A percentile compares a stretch with the other conserved stretches of the same genome.
Conservation (phyloP, 2,888 invertebrate species). For the Eristalinus sepulchralis region DNA sequence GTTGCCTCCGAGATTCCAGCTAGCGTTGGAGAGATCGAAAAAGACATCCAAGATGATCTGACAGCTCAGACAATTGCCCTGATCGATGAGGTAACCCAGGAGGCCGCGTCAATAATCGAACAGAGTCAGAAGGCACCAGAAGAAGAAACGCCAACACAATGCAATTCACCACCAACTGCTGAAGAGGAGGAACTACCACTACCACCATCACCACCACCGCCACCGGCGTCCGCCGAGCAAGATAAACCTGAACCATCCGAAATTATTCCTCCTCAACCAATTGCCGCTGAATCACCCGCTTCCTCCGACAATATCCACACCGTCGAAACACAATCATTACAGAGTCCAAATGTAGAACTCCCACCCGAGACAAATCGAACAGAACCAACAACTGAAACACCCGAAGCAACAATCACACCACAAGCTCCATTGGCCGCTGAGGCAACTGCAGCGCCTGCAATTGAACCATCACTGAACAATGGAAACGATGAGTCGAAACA, state of each 20-base stretch:
- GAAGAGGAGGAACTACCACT: slow-evolving; percentile 58
- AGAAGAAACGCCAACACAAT: slow-evolving; percentile 51
- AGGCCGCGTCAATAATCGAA: slow-evolving; percentile 55
- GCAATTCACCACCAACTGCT: slow-evolving; percentile 71
- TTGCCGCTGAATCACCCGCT: slow-evolving; percentile 46
- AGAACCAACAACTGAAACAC: slow-evolving; percentile 25
- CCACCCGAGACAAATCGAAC: slow-evolving; percentile 45
- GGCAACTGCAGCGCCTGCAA: slow-evolving; percentile 23
- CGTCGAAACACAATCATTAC: slow-evolving; percentile 49
- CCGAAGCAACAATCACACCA: slow-evolving; percentile 16
- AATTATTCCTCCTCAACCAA: slow-evolving; percentile 54
- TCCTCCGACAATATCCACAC: slow-evolving; percentile 39
- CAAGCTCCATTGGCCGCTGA: slow-evolving; percentile 31
- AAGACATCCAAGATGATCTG: slow-evolving; percentile 41
- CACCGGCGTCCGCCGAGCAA: slow-evolving; percentile 42
- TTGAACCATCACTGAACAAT: slow-evolving; percentile 49
- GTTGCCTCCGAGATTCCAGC: slow-evolving; percentile 31
- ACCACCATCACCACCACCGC: slow-evolving; percentile 55
- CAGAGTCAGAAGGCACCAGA: slow-evolving; percentile 31
- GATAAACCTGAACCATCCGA: slow-evolving; percentile 45
- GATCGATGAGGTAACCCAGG: slow-evolving; percentile 63
- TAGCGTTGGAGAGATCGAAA: slow-evolving; percentile 42
- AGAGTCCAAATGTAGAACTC: slow-evolving; percentile 33
- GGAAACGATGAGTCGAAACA: slow-evolving; percentile 41
- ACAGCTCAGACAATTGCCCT: slow-evolving; percentile 66